Evolutionary conservation across 2,113 vertebrate genomes (phyloP).

Genomic region (Myrmecobius fasciatus): DNA sequence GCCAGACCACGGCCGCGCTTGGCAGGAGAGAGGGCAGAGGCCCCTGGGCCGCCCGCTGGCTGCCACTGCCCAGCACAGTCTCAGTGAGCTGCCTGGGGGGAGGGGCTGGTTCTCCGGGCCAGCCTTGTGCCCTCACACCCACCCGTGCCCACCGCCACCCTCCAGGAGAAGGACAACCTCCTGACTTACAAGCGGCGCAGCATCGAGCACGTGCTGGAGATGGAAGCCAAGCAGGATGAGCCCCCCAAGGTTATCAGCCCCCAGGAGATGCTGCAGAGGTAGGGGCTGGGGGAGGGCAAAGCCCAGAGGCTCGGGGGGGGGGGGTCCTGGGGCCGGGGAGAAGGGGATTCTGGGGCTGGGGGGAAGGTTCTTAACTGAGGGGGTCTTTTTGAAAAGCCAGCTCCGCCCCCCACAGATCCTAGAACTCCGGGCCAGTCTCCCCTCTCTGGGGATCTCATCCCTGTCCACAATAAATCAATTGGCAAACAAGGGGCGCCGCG

Average conservation of each 20-base stretch:
- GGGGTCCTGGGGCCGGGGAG: fast-evolving
- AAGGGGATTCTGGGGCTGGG: background rate
- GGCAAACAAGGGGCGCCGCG: too few relatives aligned
- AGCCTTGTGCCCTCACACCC: too few relatives aligned
- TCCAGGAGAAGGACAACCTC: constrained; percentile 53
- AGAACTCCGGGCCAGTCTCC: background rate
- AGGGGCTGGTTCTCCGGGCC: too few relatives aligned
- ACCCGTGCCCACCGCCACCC: background rate
- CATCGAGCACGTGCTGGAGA: constrained; percentile 83
- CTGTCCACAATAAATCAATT: too few relatives aligned
- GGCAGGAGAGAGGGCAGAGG: too few relatives aligned
- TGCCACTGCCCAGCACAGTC: too few relatives aligned
- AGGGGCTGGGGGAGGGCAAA: fast-evolving
- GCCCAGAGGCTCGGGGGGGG: too few relatives aligned
- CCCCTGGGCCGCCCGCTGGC: too few relatives aligned
- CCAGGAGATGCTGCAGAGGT: constrained; percentile 86
- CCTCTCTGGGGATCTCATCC: background rate
- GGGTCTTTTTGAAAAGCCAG: fast-evolving
- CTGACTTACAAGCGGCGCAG: constrained; percentile 70
- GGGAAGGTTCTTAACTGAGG: background rate
- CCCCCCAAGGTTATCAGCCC: constrained; percentile 81
- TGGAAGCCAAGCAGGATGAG: constrained; percentile 75
- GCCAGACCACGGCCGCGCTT: too few relatives aligned
- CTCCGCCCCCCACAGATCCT: background rate
- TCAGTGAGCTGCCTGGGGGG: too few relatives aligned